These are phyloP conservation scores for Papilio dardanus DNA, from an alignment of 1,140 invertebrate species.

Conservation along the genomic window DNA sequence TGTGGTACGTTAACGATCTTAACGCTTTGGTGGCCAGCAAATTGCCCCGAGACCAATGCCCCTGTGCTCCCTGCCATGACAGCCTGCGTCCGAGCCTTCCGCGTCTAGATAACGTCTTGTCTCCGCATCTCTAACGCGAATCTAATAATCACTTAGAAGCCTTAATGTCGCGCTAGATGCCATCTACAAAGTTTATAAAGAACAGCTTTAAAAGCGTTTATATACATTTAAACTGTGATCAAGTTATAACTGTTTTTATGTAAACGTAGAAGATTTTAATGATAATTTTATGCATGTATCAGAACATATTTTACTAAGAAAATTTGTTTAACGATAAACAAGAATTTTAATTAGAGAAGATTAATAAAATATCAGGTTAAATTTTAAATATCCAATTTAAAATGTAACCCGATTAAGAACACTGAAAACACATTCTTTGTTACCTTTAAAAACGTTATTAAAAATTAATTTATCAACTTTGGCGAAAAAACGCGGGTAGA, in stretches of 20 bases:
- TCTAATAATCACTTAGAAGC: slow-evolving; percentile 29
- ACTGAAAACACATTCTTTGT: slow-evolving; percentile 8
- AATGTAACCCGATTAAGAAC: background rate
- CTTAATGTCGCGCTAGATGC: slow-evolving; percentile 31
- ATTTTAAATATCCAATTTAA: background rate
- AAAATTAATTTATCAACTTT: slow-evolving; percentile 12
- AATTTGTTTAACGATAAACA: background rate
- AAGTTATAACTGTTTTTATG: background rate
- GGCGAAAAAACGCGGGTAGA: background rate
- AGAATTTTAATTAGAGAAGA: background rate
- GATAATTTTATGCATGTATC: background rate
- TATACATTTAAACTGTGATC: background rate
- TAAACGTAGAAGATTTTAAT: background rate
- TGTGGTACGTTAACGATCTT: slow-evolving; percentile 69
- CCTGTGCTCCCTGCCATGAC: slow-evolving; percentile 70
- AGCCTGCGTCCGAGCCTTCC: slow-evolving; percentile 71
- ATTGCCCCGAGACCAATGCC: slow-evolving; percentile 75
- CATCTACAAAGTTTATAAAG: background rate
- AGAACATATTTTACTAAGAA: background rate
- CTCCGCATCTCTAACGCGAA: slow-evolving; percentile 25
- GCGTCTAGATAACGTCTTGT: slow-evolving; percentile 50
- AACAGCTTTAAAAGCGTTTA: slow-evolving; percentile 12
- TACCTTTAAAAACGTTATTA: slow-evolving; percentile 4
- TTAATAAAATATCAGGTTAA: background rate
- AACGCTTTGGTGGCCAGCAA: slow-evolving; percentile 74